Conservation (phyloP, 2,113 vertebrate genomes). For the Ondatra zibethicus region DNA sequence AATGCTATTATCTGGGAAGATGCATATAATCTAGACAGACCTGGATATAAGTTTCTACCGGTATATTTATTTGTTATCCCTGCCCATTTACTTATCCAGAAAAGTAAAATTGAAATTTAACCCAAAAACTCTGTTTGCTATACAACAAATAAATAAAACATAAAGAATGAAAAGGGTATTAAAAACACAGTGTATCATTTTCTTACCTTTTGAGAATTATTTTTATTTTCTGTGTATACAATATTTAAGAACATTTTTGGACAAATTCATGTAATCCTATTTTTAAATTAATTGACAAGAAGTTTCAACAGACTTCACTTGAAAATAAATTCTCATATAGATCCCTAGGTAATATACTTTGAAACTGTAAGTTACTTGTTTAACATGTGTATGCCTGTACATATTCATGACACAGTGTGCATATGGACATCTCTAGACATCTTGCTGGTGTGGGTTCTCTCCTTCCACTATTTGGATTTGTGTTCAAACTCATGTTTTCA, state of each 20-base stretch:
- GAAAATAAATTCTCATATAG: neutral
- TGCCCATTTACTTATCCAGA: neutral
- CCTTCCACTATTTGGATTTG: too few relatives aligned
- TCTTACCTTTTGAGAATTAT: neutral
- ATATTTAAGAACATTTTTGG: neutral
- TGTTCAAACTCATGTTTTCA: neutral
- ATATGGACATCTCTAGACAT: too few relatives aligned
- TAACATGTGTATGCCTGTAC: neutral
- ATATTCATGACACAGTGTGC: neutral
- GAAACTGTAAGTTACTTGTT: too few relatives aligned
- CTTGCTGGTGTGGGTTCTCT: neutral
- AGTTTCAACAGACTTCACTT: conserved; percentile 1
- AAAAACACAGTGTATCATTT: neutral
- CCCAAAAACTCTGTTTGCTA: neutral
- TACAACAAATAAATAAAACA: neutral
- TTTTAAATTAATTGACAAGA: neutral
- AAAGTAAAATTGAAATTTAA: neutral
- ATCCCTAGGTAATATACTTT: neutral
- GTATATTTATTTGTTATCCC: conserved; percentile 21
- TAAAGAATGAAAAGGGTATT: neutral
- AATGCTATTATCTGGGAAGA: conserved; percentile 33
- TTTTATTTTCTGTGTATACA: neutral
- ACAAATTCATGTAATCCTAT: neutral
- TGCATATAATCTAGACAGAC: neutral
- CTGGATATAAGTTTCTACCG: neutral